These are phyloP conservation scores for Ophioninae sp. DNA, from an alignment of 2,888 invertebrate genomes.

Conservation along the genomic window DNA sequence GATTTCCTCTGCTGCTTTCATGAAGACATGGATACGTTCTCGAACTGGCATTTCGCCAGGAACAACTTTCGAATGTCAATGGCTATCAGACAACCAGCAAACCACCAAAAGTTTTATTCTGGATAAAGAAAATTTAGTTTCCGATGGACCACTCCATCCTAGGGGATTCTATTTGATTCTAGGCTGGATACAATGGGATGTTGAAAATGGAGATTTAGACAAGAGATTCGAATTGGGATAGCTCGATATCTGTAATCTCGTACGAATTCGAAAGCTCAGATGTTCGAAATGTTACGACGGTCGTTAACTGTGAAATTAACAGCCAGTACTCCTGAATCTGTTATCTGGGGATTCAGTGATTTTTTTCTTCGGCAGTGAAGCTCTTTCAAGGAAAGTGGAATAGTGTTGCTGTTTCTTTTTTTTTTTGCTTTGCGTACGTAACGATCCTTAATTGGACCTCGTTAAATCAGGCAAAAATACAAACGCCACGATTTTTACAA, in stretches of 20 bases:
- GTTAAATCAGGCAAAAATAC: not conserved
- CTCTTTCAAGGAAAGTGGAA: not conserved
- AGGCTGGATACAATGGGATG: not conserved
- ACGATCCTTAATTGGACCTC: not conserved
- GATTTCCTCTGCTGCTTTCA: not conserved
- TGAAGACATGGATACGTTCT: constrained; percentile 2
- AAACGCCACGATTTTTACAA: constrained; percentile 1
- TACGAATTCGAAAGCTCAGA: not conserved
- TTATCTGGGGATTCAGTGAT: not conserved
- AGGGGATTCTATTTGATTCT: not conserved
- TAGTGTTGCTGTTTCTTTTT: not conserved
- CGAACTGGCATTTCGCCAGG: constrained; percentile 19
- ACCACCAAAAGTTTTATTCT: not conserved
- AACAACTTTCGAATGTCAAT: not conserved
- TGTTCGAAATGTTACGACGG: not conserved
- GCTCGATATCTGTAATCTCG: not conserved
- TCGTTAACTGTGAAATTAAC: not conserved
- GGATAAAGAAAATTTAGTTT: not conserved
- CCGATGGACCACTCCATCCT: not conserved
- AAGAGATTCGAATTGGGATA: not conserved
- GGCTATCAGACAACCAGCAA: not conserved
- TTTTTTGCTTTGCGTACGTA: not conserved
- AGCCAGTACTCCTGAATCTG: not conserved
- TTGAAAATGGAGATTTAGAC: not conserved
- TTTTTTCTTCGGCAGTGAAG: not conserved